Percentiles rank a stretch among this genome's conserved stretches.
Evolutionary conservation across 2,888 invertebrate genomes (phyloP).

Genomic region (Trachelus iudaicus): DNA sequence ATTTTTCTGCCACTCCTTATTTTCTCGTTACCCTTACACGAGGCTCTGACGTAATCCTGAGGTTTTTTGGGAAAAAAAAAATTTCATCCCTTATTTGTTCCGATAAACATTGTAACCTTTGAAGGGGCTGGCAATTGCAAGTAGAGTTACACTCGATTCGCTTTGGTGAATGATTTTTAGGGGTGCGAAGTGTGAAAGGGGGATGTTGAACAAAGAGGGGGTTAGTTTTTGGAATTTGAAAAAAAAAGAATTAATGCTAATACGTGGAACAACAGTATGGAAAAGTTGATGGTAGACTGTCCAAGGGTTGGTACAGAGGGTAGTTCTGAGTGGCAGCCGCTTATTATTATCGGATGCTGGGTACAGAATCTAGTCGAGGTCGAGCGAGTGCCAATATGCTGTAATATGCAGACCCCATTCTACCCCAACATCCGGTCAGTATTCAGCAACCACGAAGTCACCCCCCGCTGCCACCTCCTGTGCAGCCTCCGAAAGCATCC

Average conservation of each 20-base stretch:
- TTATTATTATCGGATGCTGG: constrained; percentile 48
- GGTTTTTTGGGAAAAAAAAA: no score
- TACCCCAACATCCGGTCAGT: constrained; percentile 8
- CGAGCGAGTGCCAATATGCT: constrained; percentile 45
- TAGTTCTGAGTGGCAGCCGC: constrained; percentile 42
- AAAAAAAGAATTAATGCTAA: background rate
- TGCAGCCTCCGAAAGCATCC: background rate
- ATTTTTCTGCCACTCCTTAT: background rate
- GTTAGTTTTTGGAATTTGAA: background rate
- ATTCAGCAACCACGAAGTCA: background rate
- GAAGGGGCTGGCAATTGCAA: no score
- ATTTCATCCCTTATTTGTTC: no score
- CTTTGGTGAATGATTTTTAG: no score
- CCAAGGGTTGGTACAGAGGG: background rate
- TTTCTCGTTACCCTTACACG: background rate
- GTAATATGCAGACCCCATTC: constrained; percentile 28
- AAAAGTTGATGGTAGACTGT: background rate
- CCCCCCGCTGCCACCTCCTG: background rate
- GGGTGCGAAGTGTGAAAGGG: no score
- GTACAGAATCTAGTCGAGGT: constrained; percentile 31
- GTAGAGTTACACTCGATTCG: no score
- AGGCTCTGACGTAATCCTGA: background rate
- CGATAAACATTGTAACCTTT: no score
- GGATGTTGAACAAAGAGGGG: background rate
- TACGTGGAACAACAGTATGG: background rate